A percentile compares a stretch with the other conserved stretches of the same genome.
Evolutionary conservation across 2,797 vertebrate genomes (phyloP).

Genomic region (Australoheros facetus): DNA sequence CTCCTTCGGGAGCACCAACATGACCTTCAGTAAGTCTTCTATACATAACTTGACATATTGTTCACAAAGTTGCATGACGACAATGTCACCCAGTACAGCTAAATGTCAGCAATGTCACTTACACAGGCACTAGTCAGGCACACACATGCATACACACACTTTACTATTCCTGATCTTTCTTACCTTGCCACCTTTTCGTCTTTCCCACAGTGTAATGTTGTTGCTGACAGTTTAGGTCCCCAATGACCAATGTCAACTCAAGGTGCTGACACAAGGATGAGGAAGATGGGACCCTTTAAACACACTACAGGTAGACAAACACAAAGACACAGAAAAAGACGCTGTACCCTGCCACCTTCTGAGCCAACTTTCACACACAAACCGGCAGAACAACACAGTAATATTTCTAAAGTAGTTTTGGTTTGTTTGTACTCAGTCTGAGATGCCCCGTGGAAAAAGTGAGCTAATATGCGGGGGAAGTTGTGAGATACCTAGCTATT

Average conservation of each 20-base stretch:
- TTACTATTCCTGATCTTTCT: constrained; percentile 37
- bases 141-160: constrained; percentile 5
- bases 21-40: constrained; percentile 59
- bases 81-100: constrained; percentile 44
- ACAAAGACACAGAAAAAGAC: neutral
- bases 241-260: constrained; percentile 59
- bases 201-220: constrained; percentile 28
- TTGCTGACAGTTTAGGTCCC: constrained; percentile 57
- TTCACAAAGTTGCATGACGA: constrained; percentile 46
- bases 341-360: neutral
- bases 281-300: constrained; percentile 41
- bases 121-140: constrained; percentile 19
- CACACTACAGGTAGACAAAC: constrained; percentile 33
- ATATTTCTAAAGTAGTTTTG: constrained; percentile 57
- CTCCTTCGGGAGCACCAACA: constrained; percentile 33
- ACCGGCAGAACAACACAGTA: constrained; percentile 59
- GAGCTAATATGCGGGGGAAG: constrained; percentile 66
- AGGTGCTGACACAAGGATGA: constrained; percentile 60
- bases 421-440: constrained; percentile 64
- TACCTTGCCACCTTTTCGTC: constrained; percentile 20
- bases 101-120: constrained; percentile 56
- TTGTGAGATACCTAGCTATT: constrained; percentile 71
- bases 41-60: constrained; percentile 61
- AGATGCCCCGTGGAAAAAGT: constrained; percentile 61
- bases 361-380: constrained; percentile 8